Percentiles rank a stretch among this genome's conserved stretches.
Evolutionary conservation across 2,113 vertebrate species (phyloP).

Genomic region (Lepus americanus): DNA sequence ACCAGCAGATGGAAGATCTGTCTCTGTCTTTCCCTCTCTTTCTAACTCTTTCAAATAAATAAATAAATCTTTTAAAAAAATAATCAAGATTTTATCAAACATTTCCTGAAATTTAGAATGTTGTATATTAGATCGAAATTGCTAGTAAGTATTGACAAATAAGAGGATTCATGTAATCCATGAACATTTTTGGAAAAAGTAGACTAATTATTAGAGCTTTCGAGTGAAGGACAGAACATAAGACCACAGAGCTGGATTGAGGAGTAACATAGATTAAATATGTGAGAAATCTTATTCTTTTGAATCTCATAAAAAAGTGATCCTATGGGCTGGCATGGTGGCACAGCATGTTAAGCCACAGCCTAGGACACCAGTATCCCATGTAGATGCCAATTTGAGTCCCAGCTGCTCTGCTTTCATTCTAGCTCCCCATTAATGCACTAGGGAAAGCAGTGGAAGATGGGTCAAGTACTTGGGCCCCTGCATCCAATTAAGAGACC

Average conservation of each 20-base stretch:
- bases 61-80: neutral
- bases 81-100: neutral
- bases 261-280: neutral
- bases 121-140: neutral
- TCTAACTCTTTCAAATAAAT: no score
- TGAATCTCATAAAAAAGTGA: neutral
- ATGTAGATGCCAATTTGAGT: no score
- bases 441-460: no score
- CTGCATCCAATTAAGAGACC: no score
- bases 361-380: no score
- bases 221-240: neutral
- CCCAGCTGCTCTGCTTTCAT: no score
- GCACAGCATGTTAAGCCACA: no score
- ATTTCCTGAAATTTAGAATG: neutral
- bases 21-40: no score
- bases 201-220: neutral
- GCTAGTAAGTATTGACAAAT: neutral
- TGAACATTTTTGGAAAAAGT: neutral
- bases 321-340: no score
- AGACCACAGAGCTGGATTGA: fast-evolving
- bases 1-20: no score
- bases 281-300: neutral
- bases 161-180: neutral
- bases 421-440: no score
- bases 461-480: no score